Conservation (phyloP, 2,797 vertebrate species). For the Periophthalmus magnuspinnatus region DNA sequence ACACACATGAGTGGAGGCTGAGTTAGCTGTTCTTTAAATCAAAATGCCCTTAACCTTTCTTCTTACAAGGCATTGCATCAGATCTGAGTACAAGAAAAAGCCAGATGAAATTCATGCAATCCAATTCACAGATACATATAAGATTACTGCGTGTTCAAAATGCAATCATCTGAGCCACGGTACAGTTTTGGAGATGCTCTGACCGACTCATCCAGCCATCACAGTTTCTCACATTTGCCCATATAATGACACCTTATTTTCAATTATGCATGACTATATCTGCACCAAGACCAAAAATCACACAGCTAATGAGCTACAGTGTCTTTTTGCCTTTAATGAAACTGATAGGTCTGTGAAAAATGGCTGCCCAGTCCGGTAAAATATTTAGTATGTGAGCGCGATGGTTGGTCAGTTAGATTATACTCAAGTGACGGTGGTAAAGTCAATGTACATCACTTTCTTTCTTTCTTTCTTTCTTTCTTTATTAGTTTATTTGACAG, state of each 20-base stretch:
- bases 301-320: conserved; percentile 53
- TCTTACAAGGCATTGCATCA: conserved; percentile 68
- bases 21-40: conserved; percentile 14
- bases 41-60: conserved; percentile 18
- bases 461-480: too few species aligned
- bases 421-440: conserved; percentile 43
- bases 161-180: too few species aligned
- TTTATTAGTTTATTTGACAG: too few species aligned
- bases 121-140: not conserved
- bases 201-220: too few species aligned
- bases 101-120: conserved; percentile 44
- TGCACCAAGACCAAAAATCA: conserved; percentile 50
- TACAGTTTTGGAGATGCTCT: too few species aligned
- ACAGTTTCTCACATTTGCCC: not conserved
- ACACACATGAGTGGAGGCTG: conserved; percentile 38
- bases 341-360: conserved; percentile 71
- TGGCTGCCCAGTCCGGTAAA: conserved; percentile 67
- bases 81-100: conserved; percentile 37
- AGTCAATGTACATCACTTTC: conserved; percentile 3
- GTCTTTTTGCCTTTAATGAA: conserved; percentile 61
- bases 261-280: conserved; percentile 66
- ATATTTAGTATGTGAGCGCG: conserved; percentile 62
- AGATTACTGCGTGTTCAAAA: not conserved
- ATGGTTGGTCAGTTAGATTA: conserved; percentile 14
- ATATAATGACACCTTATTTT: conserved; percentile 32